These are phyloP conservation scores for Drosophila sp. DNA, from an alignment of 1,140 invertebrate species.

Conservation along the genomic window DNA sequence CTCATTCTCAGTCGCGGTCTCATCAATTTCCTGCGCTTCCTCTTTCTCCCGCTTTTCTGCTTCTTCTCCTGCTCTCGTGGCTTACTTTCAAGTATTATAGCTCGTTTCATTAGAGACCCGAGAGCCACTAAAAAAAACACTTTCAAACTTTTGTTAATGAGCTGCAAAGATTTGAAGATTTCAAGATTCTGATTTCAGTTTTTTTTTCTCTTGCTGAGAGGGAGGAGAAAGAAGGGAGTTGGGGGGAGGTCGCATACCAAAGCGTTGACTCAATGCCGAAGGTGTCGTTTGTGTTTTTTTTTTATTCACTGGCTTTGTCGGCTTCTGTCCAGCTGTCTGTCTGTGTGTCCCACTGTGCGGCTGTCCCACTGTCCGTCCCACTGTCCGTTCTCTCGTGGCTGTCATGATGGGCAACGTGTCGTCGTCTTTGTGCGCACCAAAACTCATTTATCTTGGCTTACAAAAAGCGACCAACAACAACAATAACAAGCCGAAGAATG, in stretches of 20 bases:
- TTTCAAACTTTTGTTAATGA: constrained; percentile 66
- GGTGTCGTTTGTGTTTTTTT: constrained; percentile 75
- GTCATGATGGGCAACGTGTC: constrained; percentile 70
- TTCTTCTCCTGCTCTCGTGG: not conserved
- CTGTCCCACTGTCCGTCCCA: constrained; percentile 12
- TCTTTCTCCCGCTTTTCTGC: not conserved
- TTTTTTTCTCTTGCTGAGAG: too few species aligned
- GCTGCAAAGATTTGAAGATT: constrained; percentile 34
- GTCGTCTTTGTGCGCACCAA: constrained; percentile 80
- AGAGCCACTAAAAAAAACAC: constrained; percentile 43
- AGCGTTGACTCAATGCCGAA: constrained; percentile 79
- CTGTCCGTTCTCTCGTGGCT: constrained; percentile 29
- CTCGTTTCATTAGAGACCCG: constrained; percentile 22
- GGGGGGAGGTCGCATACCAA: constrained; percentile 62
- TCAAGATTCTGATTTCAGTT: constrained; percentile 46
- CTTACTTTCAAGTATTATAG: constrained; percentile 17
- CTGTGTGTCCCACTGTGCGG: not conserved
- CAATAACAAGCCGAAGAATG: constrained; percentile 13
- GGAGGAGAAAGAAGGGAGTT: not conserved
- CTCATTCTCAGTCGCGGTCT: too few species aligned
- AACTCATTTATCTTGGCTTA: constrained; percentile 83
- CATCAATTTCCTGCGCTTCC: not conserved
- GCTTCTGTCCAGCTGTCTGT: constrained; percentile 42
- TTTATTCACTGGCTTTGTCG: constrained; percentile 68
- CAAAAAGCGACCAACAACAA: constrained; percentile 44